phyloP scores from a whole-genome alignment of 2,797 vertebrate species.

The Sebastes cheni region DNA sequence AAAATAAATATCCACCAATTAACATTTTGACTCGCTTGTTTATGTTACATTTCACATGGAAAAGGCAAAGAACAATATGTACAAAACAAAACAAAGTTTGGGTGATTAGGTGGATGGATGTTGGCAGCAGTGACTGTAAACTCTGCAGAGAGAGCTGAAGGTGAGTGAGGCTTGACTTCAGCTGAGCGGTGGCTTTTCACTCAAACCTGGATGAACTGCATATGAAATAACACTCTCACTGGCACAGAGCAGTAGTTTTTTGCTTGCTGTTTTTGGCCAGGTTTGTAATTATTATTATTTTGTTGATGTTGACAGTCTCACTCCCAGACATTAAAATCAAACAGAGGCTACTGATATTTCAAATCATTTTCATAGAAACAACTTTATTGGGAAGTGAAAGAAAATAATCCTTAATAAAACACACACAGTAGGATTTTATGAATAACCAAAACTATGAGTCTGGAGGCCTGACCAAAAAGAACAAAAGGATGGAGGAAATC shows the following conservation, averaged over 20 bases:
- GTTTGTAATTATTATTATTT: not conserved
- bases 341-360: not conserved
- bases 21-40: not conserved
- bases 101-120: not conserved
- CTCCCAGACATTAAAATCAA: not conserved
- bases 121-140: not conserved
- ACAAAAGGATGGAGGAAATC: no score
- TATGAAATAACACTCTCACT: not conserved
- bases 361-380: not conserved
- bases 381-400: not conserved
- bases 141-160: not conserved
- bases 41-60: not conserved
- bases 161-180: not conserved
- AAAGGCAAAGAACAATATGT: not conserved
- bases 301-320: not conserved
- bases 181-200: not conserved
- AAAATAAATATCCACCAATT: not conserved
- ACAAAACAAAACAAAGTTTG: not conserved
- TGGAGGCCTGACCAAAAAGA: no score
- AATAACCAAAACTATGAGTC: no score
- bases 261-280: not conserved
- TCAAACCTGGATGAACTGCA: slow-evolving; percentile 14
- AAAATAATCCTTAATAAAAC: not conserved
- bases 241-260: not conserved
- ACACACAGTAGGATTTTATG: no score